phyloP scores from a whole-genome alignment of 1,140 invertebrate species.

The Popillia japonica region DNA sequence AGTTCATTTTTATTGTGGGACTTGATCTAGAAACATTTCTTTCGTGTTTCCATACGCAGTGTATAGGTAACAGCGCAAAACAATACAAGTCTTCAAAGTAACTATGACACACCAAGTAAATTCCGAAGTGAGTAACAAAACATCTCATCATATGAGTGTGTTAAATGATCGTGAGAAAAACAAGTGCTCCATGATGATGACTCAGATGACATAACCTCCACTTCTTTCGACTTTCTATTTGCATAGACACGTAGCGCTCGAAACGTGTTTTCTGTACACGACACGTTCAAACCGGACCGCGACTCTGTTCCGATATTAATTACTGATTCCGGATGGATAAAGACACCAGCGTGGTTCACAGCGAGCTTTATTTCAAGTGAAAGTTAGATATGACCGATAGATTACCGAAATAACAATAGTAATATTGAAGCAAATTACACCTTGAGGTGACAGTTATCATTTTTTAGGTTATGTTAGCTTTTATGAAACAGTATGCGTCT shows the following conservation, averaged over 20 bases:
- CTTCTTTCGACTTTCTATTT: conserved; percentile 10
- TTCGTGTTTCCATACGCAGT: too few relatives aligned
- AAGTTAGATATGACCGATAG: conserved; percentile 9
- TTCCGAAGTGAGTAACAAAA: background rate
- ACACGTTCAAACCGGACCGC: background rate
- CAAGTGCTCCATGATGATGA: background rate
- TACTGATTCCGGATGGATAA: conserved; percentile 14
- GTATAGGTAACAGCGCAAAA: too few relatives aligned
- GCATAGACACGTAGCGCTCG: conserved; percentile 2
- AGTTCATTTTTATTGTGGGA: too few relatives aligned
- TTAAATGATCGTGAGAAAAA: conserved; percentile 14
- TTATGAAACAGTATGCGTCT: background rate
- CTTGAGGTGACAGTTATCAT: background rate
- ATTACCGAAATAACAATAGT: background rate
- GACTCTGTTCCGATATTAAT: conserved; percentile 1
- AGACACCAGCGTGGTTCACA: background rate
- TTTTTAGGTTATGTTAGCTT: background rate
- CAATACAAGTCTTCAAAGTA: too few relatives aligned
- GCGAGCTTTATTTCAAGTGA: conserved; percentile 3
- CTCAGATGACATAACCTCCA: conserved; percentile 14
- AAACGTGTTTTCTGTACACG: background rate
- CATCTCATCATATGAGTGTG: background rate
- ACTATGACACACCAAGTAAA: background rate
- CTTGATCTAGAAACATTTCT: too few relatives aligned
- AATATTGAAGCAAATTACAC: background rate